These are phyloP conservation scores for Dunckerocampus dactyliophorus DNA, from an alignment of 2,113 vertebrate genomes.

Conservation along the genomic window DNA sequence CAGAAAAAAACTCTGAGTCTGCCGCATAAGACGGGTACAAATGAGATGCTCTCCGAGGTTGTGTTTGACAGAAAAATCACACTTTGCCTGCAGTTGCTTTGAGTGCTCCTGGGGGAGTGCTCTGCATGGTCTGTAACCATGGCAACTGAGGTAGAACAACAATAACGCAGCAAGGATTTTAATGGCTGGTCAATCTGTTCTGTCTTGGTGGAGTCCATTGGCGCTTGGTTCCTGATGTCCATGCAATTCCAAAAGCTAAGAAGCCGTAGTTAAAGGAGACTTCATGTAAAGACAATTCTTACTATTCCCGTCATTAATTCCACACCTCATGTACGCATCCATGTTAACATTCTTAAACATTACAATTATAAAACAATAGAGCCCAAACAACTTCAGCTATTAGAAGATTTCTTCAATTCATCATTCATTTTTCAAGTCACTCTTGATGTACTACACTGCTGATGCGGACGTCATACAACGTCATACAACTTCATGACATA, in stretches of 20 bases:
- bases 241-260: background rate
- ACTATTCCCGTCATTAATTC: too few relatives aligned
- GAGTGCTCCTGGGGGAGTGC: background rate
- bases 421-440: too few relatives aligned
- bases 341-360: too few relatives aligned
- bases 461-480: too few relatives aligned
- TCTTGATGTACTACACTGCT: too few relatives aligned
- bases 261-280: background rate
- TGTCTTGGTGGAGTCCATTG: background rate
- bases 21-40: constrained; percentile 5
- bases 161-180: constrained; percentile 1
- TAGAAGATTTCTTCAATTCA: too few relatives aligned
- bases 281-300: too few relatives aligned
- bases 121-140: constrained; percentile 16
- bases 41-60: constrained; percentile 11
- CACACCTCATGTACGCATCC: too few relatives aligned
- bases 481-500: too few relatives aligned
- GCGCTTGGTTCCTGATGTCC: background rate
- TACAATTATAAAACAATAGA: too few relatives aligned
- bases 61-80: constrained; percentile 8
- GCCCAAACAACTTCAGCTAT: too few relatives aligned
- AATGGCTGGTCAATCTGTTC: constrained; percentile 1
- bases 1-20: constrained; percentile 5
- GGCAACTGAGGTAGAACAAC: constrained; percentile 6
- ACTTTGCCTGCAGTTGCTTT: constrained; percentile 11